Conservation (phyloP, 2,797 vertebrate species). For the Cirrhinus mrigala region DNA sequence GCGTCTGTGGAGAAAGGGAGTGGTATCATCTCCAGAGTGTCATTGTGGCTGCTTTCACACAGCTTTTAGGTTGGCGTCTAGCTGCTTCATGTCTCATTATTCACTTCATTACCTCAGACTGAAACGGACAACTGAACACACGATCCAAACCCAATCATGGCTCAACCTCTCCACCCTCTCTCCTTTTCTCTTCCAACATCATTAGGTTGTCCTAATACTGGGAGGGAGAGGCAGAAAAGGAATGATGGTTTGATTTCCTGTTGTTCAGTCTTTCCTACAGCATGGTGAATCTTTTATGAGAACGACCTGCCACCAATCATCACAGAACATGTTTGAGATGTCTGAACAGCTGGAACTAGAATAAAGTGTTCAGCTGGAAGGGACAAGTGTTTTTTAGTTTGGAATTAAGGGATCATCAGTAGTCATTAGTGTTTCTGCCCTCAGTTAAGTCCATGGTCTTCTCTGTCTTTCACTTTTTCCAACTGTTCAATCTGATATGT, state of each 20-base stretch:
- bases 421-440: neutral
- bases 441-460: neutral
- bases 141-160: constrained; percentile 62
- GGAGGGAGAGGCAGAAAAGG: constrained; percentile 11
- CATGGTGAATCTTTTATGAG: neutral
- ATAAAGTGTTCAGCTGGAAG: constrained; percentile 22
- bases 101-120: constrained; percentile 65
- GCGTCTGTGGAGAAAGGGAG: constrained; percentile 56
- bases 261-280: constrained; percentile 37
- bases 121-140: constrained; percentile 60
- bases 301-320: constrained; percentile 11
- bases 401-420: constrained; percentile 14
- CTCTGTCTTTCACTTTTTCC: neutral
- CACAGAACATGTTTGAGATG: constrained; percentile 11
- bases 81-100: constrained; percentile 64
- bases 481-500: neutral
- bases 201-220: constrained; percentile 34
- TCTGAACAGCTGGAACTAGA: constrained; percentile 7
- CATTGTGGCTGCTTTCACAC: constrained; percentile 56
- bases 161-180: constrained; percentile 16
- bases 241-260: constrained; percentile 30
- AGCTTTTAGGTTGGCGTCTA: constrained; percentile 57
- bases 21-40: constrained; percentile 57
- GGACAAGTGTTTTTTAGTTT: neutral
- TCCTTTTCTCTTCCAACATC: constrained; percentile 28